Evolutionary conservation across 2,888 invertebrate genomes (phyloP).

Genomic region (Tinea trinotella): DNA sequence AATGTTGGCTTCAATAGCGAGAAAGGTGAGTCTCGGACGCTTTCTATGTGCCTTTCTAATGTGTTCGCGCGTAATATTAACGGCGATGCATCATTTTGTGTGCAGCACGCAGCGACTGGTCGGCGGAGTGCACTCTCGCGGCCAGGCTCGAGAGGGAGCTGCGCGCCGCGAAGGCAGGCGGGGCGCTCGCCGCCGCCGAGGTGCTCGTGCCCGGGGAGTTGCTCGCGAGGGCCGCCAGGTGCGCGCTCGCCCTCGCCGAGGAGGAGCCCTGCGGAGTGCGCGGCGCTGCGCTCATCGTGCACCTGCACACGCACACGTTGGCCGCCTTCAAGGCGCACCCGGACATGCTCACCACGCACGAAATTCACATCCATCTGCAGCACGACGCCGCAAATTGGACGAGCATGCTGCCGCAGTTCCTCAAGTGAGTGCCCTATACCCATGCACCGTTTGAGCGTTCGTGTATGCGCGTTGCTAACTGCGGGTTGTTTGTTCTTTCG

Average conservation of each 20-base stretch:
- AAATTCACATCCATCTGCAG: conserved; percentile 89
- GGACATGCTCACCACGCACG: conserved; percentile 90
- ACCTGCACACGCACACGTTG: conserved; percentile 77
- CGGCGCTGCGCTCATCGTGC: conserved; percentile 88
- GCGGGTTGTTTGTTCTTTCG: neutral
- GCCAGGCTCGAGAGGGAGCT: conserved; percentile 84
- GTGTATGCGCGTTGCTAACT: neutral
- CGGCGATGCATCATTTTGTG: neutral
- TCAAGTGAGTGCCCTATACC: conserved; percentile 80
- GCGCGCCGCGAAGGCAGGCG: conserved; percentile 83
- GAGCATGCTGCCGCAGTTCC: conserved; percentile 87
- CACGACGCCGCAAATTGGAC: conserved; percentile 92
- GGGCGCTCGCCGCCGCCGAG: conserved; percentile 86
- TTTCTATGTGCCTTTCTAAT: conserved; percentile 38
- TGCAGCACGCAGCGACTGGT: neutral
- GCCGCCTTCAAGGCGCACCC: conserved; percentile 90
- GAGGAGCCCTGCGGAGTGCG: conserved; percentile 91
- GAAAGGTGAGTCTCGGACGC: conserved; percentile 77
- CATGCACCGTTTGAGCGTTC: neutral
- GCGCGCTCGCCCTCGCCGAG: conserved; percentile 87
- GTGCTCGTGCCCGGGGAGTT: conserved; percentile 89
- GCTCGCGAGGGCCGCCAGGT: conserved; percentile 82
- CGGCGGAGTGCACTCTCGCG: conserved; percentile 76
- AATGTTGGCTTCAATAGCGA: conserved; percentile 83
- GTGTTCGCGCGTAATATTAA: too few species aligned